Evolutionary conservation across 2,888 invertebrate species (phyloP).

Genomic region (Lepidocyrtoides sp.): DNA sequence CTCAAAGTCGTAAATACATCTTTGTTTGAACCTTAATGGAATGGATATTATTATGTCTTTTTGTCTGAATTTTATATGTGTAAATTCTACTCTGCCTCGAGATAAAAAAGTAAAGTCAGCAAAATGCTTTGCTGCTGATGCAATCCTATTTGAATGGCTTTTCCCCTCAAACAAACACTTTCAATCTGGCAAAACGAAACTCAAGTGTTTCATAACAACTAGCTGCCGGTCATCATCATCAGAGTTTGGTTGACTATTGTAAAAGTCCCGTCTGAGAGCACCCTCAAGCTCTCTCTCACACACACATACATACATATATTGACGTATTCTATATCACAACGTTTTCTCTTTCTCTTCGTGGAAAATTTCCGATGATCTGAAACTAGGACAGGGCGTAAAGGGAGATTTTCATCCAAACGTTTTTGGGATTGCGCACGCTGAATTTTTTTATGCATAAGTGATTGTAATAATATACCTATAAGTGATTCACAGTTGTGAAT

Average conservation of each 20-base stretch:
- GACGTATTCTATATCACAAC: too few relatives aligned
- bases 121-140: background rate
- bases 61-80: background rate
- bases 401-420: background rate
- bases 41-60: background rate
- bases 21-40: background rate
- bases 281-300: constrained; percentile 11
- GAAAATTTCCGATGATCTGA: constrained; percentile 37
- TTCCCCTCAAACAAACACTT: constrained; percentile 3
- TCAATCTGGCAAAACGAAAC: constrained; percentile 27
- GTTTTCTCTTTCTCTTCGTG: background rate
- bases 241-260: background rate
- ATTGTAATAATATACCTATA: background rate
- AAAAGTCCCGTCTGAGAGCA: background rate
- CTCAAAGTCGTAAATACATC: background rate
- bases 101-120: background rate
- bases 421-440: background rate
- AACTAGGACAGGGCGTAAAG: background rate
- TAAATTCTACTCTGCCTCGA: background rate
- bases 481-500: too few relatives aligned
- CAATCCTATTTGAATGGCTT: background rate
- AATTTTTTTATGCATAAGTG: background rate
- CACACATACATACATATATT: too few relatives aligned
- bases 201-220: constrained; percentile 58
- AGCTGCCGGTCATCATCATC: constrained; percentile 46